These are phyloP conservation scores for Stramonita haemastoma DNA, from an alignment of 2,888 invertebrate species.

Conservation along the genomic window DNA sequence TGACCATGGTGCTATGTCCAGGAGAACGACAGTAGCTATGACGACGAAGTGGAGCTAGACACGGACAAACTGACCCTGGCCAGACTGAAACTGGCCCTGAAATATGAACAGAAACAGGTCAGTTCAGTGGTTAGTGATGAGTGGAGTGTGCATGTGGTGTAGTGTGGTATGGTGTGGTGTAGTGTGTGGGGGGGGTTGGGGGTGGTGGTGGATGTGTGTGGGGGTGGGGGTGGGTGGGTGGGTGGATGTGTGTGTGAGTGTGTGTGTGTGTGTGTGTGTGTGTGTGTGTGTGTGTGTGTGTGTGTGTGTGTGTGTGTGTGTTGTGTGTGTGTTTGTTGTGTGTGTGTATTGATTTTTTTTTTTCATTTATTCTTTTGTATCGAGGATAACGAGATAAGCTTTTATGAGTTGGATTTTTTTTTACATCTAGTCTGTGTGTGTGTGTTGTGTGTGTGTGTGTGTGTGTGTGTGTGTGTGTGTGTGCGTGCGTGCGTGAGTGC, in stretches of 20 bases:
- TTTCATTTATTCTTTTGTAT: too few relatives aligned
- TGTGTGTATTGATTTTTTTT: too few relatives aligned
- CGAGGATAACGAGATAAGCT: too few relatives aligned
- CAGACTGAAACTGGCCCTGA: slow-evolving; percentile 80
- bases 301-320: too few relatives aligned
- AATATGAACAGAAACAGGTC: slow-evolving; percentile 81
- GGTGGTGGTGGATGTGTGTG: neutral
- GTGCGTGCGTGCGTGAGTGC: slow-evolving; percentile 32
- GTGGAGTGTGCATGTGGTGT: neutral
- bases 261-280: too few relatives aligned
- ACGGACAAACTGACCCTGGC: slow-evolving; percentile 73
- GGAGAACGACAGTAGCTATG: neutral
- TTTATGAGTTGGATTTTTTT: too few relatives aligned
- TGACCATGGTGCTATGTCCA: neutral
- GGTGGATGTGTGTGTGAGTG: neutral
- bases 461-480: slow-evolving; percentile 8
- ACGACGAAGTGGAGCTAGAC: slow-evolving; percentile 33
- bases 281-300: too few relatives aligned
- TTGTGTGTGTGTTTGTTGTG: too few relatives aligned
- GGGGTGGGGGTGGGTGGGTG: slow-evolving; percentile 8
- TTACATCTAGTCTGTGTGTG: too few relatives aligned
- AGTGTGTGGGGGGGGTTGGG: too few relatives aligned
- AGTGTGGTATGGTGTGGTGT: neutral
- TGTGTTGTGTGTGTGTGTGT: neutral
- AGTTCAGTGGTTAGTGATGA: neutral